Conservation (phyloP, 2,113 vertebrate species). For the Phrynocephalus versicolor region DNA sequence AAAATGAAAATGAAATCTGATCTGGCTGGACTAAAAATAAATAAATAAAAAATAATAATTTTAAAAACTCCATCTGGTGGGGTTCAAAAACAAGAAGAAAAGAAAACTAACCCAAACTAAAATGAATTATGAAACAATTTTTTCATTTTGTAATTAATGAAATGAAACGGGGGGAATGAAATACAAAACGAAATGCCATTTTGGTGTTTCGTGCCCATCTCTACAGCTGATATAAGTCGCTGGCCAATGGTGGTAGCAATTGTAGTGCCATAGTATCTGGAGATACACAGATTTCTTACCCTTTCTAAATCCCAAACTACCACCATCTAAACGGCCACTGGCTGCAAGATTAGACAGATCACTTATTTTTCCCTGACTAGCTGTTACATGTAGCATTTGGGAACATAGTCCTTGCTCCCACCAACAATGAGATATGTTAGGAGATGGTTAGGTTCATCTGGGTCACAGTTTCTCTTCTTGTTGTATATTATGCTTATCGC, state of each 20-base stretch:
- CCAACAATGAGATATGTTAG: not conserved
- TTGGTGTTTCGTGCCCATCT: too few relatives aligned
- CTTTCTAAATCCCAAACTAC: not conserved
- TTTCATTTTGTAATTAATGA: too few relatives aligned
- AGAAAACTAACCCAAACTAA: too few relatives aligned
- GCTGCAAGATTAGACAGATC: not conserved
- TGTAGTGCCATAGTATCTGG: not conserved
- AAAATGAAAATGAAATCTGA: too few relatives aligned
- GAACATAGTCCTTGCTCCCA: not conserved
- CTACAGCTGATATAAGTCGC: too few relatives aligned
- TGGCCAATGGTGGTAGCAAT: not conserved
- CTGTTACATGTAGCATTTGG: not conserved
- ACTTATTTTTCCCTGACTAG: not conserved
- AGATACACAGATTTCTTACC: not conserved
- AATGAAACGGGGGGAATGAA: too few relatives aligned
- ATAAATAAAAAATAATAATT: too few relatives aligned
- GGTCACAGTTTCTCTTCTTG: not conserved
- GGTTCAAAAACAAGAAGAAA: too few relatives aligned
- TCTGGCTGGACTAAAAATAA: too few relatives aligned
- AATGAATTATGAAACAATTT: too few relatives aligned
- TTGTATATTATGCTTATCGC: not conserved
- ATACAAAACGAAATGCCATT: too few relatives aligned
- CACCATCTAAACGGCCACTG: not conserved
- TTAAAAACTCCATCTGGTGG: too few relatives aligned
- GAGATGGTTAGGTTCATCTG: not conserved